These are phyloP conservation scores for Athene noctua DNA, from an alignment of 2,113 vertebrate species.

Conservation along the genomic window DNA sequence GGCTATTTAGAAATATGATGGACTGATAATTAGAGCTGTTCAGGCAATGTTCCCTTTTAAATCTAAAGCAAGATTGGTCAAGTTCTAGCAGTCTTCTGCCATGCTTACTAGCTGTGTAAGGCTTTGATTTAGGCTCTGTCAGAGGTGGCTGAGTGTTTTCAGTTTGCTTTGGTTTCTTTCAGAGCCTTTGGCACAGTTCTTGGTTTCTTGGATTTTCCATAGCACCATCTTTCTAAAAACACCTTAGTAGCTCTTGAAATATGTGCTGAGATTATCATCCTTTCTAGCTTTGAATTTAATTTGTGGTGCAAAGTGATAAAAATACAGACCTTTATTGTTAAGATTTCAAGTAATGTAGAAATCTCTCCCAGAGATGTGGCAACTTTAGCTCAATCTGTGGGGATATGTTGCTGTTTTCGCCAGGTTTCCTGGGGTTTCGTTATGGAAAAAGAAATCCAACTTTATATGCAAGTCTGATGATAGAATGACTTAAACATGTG, in stretches of 20 bases:
- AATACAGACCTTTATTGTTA: background rate
- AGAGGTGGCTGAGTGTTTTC: background rate
- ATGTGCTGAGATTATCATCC: background rate
- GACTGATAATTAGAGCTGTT: background rate
- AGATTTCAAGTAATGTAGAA: background rate
- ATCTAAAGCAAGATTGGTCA: background rate
- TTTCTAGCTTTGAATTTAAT: constrained; percentile 24
- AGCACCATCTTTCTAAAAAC: background rate
- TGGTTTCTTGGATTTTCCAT: background rate
- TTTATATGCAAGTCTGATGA: background rate
- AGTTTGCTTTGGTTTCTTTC: constrained; percentile 26
- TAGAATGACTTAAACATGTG: background rate
- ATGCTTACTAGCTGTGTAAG: background rate
- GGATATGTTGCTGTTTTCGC: background rate
- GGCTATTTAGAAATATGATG: constrained; percentile 8
- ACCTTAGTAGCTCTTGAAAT: background rate
- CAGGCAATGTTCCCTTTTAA: background rate
- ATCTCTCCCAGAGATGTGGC: background rate
- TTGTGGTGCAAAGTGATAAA: background rate
- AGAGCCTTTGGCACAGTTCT: constrained; percentile 11
- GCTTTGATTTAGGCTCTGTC: background rate
- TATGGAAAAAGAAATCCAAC: background rate
- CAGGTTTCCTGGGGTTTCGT: background rate
- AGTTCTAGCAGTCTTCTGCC: background rate
- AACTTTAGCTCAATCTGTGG: background rate